Percentiles rank a stretch among this genome's conserved stretches.
phyloP scores from a whole-genome alignment of 2,113 vertebrate genomes.

The Echinops telfairi region DNA sequence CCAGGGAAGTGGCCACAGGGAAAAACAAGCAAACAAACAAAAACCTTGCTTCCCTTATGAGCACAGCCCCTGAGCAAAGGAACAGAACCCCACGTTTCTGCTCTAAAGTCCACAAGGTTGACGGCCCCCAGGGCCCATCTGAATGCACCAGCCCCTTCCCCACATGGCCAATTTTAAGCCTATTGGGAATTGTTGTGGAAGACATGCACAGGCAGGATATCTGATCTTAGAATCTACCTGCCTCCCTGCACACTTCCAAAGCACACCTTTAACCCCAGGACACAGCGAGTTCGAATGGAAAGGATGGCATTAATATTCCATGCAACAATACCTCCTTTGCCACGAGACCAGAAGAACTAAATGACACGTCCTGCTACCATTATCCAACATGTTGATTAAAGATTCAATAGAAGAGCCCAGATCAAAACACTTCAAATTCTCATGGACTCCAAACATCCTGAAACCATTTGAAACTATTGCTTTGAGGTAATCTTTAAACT shows the following conservation, averaged over 20 bases:
- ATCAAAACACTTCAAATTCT: background rate
- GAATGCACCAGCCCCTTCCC: background rate
- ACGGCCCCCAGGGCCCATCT: background rate
- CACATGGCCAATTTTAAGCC: background rate
- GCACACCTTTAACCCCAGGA: too few species aligned
- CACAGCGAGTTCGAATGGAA: too few species aligned
- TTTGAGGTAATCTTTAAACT: background rate
- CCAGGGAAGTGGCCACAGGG: background rate
- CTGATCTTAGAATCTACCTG: background rate
- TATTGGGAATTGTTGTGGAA: background rate
- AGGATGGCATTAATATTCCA: too few species aligned
- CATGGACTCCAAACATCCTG: background rate
- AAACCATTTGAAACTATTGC: background rate
- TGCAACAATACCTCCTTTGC: too few species aligned
- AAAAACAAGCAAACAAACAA: background rate
- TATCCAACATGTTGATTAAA: background rate
- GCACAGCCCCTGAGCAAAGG: background rate
- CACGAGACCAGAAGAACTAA: background rate
- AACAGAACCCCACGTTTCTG: background rate
- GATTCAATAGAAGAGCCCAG: background rate
- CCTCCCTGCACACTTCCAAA: background rate
- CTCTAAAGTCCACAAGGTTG: background rate
- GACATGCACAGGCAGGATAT: background rate
- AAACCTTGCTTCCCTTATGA: background rate
- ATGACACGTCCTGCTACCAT: background rate